These are phyloP conservation scores for Bubo scandiacus DNA, from an alignment of 2,113 vertebrate species.

Conservation along the genomic window DNA sequence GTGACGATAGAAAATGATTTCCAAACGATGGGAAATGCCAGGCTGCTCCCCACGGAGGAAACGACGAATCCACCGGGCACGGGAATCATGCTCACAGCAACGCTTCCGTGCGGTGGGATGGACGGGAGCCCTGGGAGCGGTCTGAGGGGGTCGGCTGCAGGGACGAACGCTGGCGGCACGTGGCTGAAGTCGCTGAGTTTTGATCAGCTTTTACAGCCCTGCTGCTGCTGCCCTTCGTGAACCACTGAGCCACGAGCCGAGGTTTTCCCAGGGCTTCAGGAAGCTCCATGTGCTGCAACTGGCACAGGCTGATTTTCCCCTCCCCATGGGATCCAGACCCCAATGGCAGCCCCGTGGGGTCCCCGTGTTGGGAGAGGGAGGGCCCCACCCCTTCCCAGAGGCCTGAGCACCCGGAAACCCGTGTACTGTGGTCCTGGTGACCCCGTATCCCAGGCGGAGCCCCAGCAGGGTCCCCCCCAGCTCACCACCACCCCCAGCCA, in stretches of 20 bases:
- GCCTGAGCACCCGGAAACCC: neutral
- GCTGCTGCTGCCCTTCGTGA: neutral
- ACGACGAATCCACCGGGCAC: fast-evolving
- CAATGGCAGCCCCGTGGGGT: neutral
- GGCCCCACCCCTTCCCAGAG: neutral
- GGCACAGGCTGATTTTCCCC: neutral
- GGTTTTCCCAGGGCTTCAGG: neutral
- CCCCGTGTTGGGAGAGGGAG: neutral
- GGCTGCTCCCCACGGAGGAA: neutral
- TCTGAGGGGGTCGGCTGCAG: neutral
- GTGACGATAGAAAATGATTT: neutral
- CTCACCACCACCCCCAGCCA: fast-evolving
- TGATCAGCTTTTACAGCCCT: neutral
- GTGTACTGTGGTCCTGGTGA: neutral
- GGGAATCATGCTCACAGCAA: fast-evolving
- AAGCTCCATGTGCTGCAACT: neutral
- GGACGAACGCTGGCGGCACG: fast-evolving
- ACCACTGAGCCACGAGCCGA: neutral
- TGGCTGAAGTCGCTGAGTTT: neutral
- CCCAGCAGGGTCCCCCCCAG: neutral
- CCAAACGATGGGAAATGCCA: neutral
- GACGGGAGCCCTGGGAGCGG: neutral
- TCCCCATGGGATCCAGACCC: neutral
- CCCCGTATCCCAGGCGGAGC: neutral
- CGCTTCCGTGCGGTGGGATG: fast-evolving